A percentile compares a stretch with the other conserved stretches of the same genome.
These are phyloP conservation scores for Syngnathus floridae DNA, from an alignment of 2,113 vertebrate genomes.

Conservation along the genomic window DNA sequence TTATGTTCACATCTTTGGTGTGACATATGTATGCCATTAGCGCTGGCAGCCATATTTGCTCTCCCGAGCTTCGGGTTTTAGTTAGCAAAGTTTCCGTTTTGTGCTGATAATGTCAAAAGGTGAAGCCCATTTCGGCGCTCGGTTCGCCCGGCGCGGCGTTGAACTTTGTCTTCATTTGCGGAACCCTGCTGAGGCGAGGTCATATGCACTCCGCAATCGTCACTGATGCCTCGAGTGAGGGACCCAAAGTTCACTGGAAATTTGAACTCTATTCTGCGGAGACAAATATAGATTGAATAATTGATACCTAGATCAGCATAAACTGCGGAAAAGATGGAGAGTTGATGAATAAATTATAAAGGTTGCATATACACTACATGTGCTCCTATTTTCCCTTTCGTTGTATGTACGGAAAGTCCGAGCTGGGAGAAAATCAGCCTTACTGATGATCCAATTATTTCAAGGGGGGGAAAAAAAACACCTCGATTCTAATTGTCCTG, in stretches of 20 bases:
- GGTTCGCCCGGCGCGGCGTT: constrained; percentile 18
- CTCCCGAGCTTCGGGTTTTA: constrained; percentile 1
- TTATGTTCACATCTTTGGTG: constrained; percentile 9
- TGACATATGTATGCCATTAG: constrained; percentile 14
- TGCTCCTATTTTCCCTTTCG: constrained; percentile 11
- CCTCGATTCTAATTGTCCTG: neutral
- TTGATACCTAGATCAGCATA: constrained; percentile 32
- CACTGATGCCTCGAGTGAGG: constrained; percentile 16
- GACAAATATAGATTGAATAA: constrained; percentile 46
- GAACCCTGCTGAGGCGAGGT: constrained; percentile 26
- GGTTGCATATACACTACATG: constrained; percentile 7
- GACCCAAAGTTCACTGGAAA: constrained; percentile 25
- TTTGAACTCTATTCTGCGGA: constrained; percentile 21
- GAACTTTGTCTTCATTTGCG: constrained; percentile 34
- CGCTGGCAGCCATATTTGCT: constrained; percentile 1
- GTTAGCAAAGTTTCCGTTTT: constrained; percentile 1
- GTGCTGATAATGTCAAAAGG: constrained; percentile 23
- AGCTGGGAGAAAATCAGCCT: constrained; percentile 8
- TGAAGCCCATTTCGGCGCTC: constrained; percentile 22
- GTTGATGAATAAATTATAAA: constrained; percentile 48
- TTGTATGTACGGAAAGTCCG: neutral
- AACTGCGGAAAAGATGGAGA: constrained; percentile 25
- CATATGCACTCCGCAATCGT: constrained; percentile 15
- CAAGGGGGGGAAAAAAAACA: neutral
- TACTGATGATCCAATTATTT: constrained; percentile 2